Base-by-base conservation (phyloP, 37 sponge, comb jelly and placozoan species). In the Haliclona indistincta region DNA sequence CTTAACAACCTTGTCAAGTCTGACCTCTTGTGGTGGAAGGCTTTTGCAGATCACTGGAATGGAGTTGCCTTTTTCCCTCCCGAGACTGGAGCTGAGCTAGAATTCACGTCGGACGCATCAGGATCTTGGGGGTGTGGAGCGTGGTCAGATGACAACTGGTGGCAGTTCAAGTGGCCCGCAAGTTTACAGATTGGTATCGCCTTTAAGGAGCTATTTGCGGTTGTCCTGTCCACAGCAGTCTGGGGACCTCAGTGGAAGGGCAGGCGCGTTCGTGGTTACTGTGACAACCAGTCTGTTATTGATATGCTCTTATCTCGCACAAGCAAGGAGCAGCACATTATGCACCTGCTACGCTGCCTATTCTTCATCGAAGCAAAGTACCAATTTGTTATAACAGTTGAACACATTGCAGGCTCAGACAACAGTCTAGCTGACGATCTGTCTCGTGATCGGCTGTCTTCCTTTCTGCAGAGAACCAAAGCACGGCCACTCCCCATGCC, bases 81-180 rank as follows among this genome's bases (percentile, higher is more conserved):
- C 6, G 63, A 10, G 49, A 33, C n/a, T 86, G 87, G 81, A 80
- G 80, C 38, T 86, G 82, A 17, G 43, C 37, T 1, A 52, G 68
- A 3, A 8, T 80, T 71, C n/a, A 63, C 69, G 23, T 74, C 80
- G 33, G 80, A 79, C 54, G 74, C 86, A 38, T 86, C 86, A 15
- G 80, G 80, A 0, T 35, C 70, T 6, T 86, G 86, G 86, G 74
- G 86, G 3, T 84, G 80, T 47, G 74, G 86, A 6, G 80, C 86
- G n/a, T 73, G 43, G 44, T n/a, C n/a, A n/a, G 1, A 30, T 3
- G 38, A 7, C 26, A 19, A 3, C 19, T n/a, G n/a, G n/a, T n/a
- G n/a, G n/a, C n/a, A n/a, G n/a, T n/a, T n/a, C n/a, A n/a, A n/a
- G n/a, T n/a, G 23, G 26, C 0, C 80, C 76, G 87, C 2, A 22